Percentiles rank a stretch among this genome's conserved stretches.
Conservation (phyloP, 1,140 invertebrate genomes). For the Gryon sp. region DNA sequence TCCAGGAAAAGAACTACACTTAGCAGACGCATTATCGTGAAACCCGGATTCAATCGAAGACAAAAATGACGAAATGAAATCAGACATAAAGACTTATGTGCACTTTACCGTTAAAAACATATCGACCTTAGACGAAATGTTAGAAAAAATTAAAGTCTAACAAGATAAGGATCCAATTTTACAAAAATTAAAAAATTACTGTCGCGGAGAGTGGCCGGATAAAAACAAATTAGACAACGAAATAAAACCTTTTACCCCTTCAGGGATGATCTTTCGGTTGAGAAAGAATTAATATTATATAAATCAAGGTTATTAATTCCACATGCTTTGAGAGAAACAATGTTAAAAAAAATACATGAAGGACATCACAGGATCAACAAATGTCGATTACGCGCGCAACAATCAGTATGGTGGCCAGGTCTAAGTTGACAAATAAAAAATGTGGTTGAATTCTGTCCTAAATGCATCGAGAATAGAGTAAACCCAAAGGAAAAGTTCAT, state of each 20-base stretch:
- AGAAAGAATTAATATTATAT: neutral
- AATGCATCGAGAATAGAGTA: neutral
- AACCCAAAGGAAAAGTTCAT: slow-evolving; percentile 42
- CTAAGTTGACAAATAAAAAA: neutral
- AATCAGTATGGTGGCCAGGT: neutral
- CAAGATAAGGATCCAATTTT: slow-evolving; percentile 37
- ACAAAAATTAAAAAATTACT: slow-evolving; percentile 35
- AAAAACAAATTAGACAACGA: slow-evolving; percentile 38
- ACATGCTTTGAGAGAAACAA: neutral
- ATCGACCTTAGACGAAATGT: slow-evolving; percentile 8
- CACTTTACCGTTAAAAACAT: neutral
- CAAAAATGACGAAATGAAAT: neutral
- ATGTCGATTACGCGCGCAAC: neutral
- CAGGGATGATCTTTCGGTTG: slow-evolving; percentile 29
- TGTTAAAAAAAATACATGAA: slow-evolving; percentile 12
- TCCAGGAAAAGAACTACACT: neutral
- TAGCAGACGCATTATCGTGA: neutral
- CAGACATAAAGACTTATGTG: too few species aligned
- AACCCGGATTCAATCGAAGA: neutral
- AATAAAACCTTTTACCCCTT: slow-evolving; percentile 48
- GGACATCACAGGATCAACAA: slow-evolving; percentile 12
- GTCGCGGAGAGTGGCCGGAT: slow-evolving; percentile 36
- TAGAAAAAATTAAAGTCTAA: slow-evolving; percentile 32
- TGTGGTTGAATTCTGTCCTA: neutral
- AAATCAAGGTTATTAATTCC: slow-evolving; percentile 6